Base-by-base conservation (phyloP, 2,888 invertebrate genomes). In the Leptinotarsa haldemani region DNA sequence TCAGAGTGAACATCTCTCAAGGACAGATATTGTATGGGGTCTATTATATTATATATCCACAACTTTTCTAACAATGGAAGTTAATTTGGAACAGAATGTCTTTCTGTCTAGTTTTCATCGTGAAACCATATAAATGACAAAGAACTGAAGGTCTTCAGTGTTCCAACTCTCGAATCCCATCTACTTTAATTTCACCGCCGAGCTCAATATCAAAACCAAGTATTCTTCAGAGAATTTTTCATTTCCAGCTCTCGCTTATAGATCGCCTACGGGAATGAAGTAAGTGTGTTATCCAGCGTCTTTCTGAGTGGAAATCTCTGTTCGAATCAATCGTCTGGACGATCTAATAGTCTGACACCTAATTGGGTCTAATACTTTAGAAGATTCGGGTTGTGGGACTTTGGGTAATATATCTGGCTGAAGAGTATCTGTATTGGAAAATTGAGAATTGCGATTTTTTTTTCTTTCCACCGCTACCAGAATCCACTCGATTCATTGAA, bases 261-360 rank as follows among this genome's bases (percentile, higher is more conserved):
- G 48, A 40, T 50, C 58, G 46, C 74, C 72, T n/a, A 30, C n/a
- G 72, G 74, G 71, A 69, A 69, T 72, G 66, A 48, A 72, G 47
- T 69, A 52, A 72, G 66, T 72, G 72, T 67, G 72, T 75, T 72
- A 65, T 69, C 25, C 64, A 50, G 67, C 69, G 69, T 67, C 66
- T 70, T 69, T 70, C 74, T 70, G 64, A 75, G 74, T 75, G 74
- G 69, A 72, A 75, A 75, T 75, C 74, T 71, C 67, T 75, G 74
- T 72, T 66, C 69, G 66, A 72, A 71, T 75, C 74, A 75, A 72
- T 75, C 72, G 74, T 75, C 74, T 69, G 64, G 74, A 72, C 74
- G 53, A 20, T 50, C 56, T 56, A 56, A 52, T 65, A 75, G 69
- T 53, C 65, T 65, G 63, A 69, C 63, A 64, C 53, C 66, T 75